Conservation (phyloP, 1,140 invertebrate species). For the Nasonia giraulti region DNA sequence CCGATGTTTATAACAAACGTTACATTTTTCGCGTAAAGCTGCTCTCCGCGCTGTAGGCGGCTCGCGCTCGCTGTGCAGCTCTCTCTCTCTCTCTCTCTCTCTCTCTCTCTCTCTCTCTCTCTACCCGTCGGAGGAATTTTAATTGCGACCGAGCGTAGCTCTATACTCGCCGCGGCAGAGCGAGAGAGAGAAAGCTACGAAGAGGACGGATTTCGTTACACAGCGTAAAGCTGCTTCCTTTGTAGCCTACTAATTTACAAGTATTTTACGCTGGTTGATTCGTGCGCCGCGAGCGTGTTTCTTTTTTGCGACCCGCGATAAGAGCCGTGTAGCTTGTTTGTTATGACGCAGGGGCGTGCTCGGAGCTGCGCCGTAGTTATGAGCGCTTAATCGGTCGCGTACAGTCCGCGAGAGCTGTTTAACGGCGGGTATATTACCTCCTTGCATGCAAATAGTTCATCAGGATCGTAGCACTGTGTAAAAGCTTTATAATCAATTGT, state of each 20-base stretch:
- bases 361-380: not conserved
- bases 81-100: not conserved
- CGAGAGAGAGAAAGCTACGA: not conserved
- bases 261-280: not conserved
- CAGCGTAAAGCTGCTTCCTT: not conserved
- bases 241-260: not conserved
- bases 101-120: not conserved
- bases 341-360: no score
- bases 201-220: not conserved
- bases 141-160: constrained; percentile 28
- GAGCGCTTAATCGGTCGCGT: not conserved
- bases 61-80: not conserved
- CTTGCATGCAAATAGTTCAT: constrained; percentile 65
- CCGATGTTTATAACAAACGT: constrained; percentile 51
- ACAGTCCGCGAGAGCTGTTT: not conserved
- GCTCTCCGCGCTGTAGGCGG: not conserved
- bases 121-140: constrained; percentile 33
- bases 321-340: no score
- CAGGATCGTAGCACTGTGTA: constrained; percentile 67
- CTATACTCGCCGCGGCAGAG: not conserved
- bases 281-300: not conserved
- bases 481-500: constrained; percentile 48
- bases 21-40: constrained; percentile 42
- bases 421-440: constrained; percentile 57
- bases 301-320: not conserved